Base-by-base conservation (phyloP, 1,140 invertebrate species). In the Drosophila nikananu region DNA sequence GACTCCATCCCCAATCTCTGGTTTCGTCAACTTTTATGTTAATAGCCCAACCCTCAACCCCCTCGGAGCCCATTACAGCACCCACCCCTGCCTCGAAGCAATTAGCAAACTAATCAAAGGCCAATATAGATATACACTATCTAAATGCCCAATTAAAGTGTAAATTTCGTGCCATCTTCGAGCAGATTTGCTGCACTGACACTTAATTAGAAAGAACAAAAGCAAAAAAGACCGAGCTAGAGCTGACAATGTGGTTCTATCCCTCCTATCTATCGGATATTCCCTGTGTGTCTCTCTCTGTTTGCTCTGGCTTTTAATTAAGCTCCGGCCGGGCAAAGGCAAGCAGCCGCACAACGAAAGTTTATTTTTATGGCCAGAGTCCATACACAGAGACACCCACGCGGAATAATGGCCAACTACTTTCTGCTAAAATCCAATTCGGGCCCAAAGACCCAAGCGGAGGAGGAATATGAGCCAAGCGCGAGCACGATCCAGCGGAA, bases 111-210 rank as follows among this genome's bases (percentile, higher is more conserved):
- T 86, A 86, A 86, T 86, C 83, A 86, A 86, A 86, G 65, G 49
- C 78, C 77, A 64, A 42, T 42, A 76, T 35, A 61, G 30, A 32
- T 37, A 86, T 67, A 75, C 68, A 79, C 67, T 86, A 83, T 89
- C 80, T 74, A 62, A 87, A 89, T 81, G 77, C 65, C 79, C 83
- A 83, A 87, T 89, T 87, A 87, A 83, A 87, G 80, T 87, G 77
- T 87, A 87, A 83, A 83, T 77, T 77, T 77, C 27, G 41, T 54
- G 59, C 59, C 68, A 68, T 73, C 59, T 64, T 64, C 25, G 42
- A 37, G 67, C 57, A 81, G 81, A 80, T 81, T 81, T 59, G 44
- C 25, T 9, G 83, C 84, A 89, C 83, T 89, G 86, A 81, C 84
- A 89, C 81, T 90, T 89, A 89, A 89, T 90, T 90, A 73, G 86